phyloP scores from a whole-genome alignment of 2,797 vertebrate genomes.

The Sebastes hubbsi region DNA sequence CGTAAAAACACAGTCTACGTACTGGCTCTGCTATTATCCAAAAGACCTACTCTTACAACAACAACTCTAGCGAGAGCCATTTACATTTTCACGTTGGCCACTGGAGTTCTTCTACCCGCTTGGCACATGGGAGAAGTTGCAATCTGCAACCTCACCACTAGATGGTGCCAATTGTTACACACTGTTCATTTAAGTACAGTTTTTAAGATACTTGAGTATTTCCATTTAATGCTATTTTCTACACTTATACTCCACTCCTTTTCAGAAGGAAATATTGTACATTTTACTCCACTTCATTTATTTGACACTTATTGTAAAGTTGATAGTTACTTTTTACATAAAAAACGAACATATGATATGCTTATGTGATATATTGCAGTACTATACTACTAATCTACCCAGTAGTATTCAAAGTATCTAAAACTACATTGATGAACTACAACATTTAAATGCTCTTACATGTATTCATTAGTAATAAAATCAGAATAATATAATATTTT shows the following conservation, averaged over 20 bases:
- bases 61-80: too few species aligned
- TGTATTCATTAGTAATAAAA: not conserved
- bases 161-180: too few species aligned
- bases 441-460: not conserved
- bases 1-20: fast-evolving
- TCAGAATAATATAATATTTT: not conserved
- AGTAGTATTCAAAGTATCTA: not conserved
- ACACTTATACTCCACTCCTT: too few species aligned
- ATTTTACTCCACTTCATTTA: not conserved
- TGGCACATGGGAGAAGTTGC: too few species aligned
- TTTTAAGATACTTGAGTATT: not conserved
- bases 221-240: not conserved
- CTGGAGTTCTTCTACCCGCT: too few species aligned
- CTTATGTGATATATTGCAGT: not conserved
- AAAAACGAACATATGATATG: not conserved
- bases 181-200: not conserved
- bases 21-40: too few species aligned
- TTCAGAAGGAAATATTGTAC: too few species aligned
- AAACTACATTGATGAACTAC: not conserved
- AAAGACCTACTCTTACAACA: too few species aligned
- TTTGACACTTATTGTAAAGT: not conserved
- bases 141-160: too few species aligned
- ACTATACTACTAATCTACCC: not conserved
- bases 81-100: too few species aligned
- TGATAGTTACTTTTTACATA: not conserved